Evolutionary conservation across 2,113 vertebrate species (phyloP).

Genomic region (Eolophus roseicapilla): DNA sequence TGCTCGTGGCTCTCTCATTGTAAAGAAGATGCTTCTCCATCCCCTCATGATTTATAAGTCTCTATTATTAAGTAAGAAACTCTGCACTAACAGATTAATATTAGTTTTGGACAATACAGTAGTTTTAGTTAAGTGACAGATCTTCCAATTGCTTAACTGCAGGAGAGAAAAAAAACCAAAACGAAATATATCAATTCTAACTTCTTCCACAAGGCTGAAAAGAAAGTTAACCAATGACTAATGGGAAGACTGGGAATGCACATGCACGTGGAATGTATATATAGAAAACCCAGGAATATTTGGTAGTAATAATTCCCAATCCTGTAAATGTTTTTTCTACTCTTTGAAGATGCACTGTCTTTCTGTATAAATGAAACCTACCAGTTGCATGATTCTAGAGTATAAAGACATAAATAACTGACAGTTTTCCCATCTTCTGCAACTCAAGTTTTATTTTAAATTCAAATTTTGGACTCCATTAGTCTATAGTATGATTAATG

Average conservation of each 20-base stretch:
- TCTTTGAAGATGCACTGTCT: not conserved
- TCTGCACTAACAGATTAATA: not conserved
- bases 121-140: not conserved
- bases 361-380: not conserved
- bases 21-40: not conserved
- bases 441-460: not conserved
- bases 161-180: not conserved
- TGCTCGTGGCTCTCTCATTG: not conserved
- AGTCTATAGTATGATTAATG: not conserved
- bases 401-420: not conserved
- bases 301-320: not conserved
- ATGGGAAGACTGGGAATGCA: not conserved
- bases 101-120: not conserved
- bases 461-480: not conserved
- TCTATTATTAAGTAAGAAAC: not conserved
- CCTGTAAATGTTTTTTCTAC: not conserved
- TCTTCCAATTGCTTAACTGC: not conserved
- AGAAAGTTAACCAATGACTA: not conserved
- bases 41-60: not conserved
- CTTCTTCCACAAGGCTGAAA: not conserved
- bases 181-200: not conserved
- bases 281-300: not conserved
- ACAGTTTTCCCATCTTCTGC: not conserved
- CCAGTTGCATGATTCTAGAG: not conserved
- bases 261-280: not conserved